phyloP scores from a whole-genome alignment of 2,113 vertebrate species.

The Macaca nemestrina region DNA sequence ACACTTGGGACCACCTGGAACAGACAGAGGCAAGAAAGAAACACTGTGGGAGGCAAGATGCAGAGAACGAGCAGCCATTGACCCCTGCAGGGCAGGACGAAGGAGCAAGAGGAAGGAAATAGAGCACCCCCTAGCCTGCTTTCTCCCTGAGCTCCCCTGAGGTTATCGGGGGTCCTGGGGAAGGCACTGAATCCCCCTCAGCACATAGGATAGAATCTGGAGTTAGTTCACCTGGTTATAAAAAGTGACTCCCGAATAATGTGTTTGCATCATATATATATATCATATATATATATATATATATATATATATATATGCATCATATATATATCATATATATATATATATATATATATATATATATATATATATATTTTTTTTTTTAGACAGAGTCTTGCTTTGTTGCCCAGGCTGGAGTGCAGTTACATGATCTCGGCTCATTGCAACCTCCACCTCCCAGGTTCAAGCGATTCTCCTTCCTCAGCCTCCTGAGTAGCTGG shows the following conservation, averaged over 20 bases:
- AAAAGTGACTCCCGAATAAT: background rate
- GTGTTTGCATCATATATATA: background rate
- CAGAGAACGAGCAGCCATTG: background rate
- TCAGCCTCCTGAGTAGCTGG: too few relatives aligned
- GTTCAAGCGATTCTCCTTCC: too few relatives aligned
- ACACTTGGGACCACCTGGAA: background rate
- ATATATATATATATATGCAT: fast-evolving
- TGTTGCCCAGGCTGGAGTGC: too few relatives aligned
- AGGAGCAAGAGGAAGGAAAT: background rate
- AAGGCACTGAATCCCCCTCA: background rate
- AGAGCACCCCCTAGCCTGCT: fast-evolving
- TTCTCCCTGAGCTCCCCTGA: background rate
- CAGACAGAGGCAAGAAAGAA: too few relatives aligned
- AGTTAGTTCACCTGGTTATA: background rate
- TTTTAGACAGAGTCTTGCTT: too few relatives aligned
- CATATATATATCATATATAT: too few relatives aligned
- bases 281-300: too few relatives aligned
- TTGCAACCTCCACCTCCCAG: too few relatives aligned
- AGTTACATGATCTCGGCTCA: too few relatives aligned
- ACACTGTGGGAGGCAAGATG: background rate
- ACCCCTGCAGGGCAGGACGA: background rate
- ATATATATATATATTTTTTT: too few relatives aligned
- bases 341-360: too few relatives aligned
- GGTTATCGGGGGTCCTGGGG: fast-evolving
- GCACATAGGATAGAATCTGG: fast-evolving